A percentile compares a stretch with the other conserved stretches of the same genome.
Conservation (phyloP, 92 coral and sea anemone species). For the Muricea muricata region DNA sequence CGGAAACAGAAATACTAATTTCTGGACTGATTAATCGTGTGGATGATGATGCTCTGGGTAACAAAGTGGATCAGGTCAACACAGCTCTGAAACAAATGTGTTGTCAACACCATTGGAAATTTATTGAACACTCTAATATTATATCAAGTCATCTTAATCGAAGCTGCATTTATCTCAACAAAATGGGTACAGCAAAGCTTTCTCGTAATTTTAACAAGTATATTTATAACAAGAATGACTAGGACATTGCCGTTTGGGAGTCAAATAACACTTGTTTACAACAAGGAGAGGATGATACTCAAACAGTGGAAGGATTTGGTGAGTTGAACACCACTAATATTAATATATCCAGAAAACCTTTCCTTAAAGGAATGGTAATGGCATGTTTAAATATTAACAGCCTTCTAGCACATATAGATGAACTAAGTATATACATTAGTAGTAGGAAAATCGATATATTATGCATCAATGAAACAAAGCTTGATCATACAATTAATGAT, state of each 20-base stretch:
- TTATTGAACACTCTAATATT: constrained; percentile 1
- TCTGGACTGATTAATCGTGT: neutral
- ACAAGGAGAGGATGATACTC: neutral
- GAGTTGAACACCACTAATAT: neutral
- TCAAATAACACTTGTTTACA: neutral
- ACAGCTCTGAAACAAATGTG: neutral
- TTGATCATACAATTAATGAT: no score
- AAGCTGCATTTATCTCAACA: constrained; percentile 50
- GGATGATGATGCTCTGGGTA: neutral
- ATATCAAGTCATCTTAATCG: constrained; percentile 43
- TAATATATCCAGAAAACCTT: neutral
- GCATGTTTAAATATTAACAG: no score
- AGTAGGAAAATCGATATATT: no score
- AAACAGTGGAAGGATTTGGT: neutral
- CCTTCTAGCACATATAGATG: no score
- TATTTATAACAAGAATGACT: neutral
- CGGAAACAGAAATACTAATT: neutral
- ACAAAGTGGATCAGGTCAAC: neutral
- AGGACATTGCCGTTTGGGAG: neutral
- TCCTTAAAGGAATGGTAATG: no score
- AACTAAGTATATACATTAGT: no score
- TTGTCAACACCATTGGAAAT: neutral
- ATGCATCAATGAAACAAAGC: no score
- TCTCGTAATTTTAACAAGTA: constrained; percentile 17
- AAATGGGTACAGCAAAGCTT: constrained; percentile 40